These are phyloP conservation scores for Aramus guarauna DNA, from an alignment of 2,113 vertebrate species.

Conservation along the genomic window DNA sequence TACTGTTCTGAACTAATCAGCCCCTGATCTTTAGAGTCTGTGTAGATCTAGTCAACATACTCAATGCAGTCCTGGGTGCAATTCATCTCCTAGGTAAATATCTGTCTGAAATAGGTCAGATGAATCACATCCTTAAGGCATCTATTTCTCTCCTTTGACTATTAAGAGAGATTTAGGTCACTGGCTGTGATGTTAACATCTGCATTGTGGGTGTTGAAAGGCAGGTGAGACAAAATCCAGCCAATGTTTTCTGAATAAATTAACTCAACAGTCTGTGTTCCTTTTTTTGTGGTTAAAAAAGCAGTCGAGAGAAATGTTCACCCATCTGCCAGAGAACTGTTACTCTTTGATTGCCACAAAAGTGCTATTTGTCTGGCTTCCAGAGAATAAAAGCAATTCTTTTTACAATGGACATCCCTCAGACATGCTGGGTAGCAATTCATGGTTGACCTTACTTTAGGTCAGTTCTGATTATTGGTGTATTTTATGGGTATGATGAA, in stretches of 20 bases:
- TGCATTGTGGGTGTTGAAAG: neutral
- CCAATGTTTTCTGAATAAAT: neutral
- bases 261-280: neutral
- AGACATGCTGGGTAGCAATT: neutral
- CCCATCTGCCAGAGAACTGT: neutral
- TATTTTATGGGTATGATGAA: neutral
- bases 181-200: neutral
- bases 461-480: neutral
- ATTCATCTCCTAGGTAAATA: constrained; percentile 35
- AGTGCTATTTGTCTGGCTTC: neutral
- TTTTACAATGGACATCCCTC: neutral
- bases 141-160: neutral
- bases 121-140: constrained; percentile 10
- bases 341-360: neutral
- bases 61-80: neutral
- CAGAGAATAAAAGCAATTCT: neutral
- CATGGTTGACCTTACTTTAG: neutral
- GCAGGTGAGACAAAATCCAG: neutral
- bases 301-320: neutral
- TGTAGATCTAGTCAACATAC: neutral
- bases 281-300: neutral
- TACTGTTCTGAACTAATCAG: neutral
- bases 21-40: neutral
- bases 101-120: constrained; percentile 16
- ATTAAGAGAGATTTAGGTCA: constrained; percentile 18